phyloP scores from a whole-genome alignment of 1,140 invertebrate species.

The Neodiprion pinetum region DNA sequence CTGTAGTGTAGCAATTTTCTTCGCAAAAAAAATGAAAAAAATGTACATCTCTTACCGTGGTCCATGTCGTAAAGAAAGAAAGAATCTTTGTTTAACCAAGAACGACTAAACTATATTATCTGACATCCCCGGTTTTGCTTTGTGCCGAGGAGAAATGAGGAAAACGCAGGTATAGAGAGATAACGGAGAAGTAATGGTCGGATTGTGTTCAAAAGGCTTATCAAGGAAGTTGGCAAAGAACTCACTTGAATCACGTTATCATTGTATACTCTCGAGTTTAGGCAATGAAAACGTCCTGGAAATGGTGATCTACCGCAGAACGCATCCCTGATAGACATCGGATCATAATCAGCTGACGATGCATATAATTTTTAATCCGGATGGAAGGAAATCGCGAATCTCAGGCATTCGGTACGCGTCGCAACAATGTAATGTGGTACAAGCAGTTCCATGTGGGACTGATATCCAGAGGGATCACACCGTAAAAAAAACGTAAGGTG shows the following conservation, averaged over 20 bases:
- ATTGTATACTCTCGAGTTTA: not conserved
- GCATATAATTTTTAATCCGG: no score
- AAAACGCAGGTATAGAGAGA: constrained; percentile 2
- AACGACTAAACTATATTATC: not conserved
- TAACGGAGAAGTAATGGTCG: not conserved
- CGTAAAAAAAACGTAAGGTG: not conserved
- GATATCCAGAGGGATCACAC: no score
- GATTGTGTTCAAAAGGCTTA: constrained; percentile 11
- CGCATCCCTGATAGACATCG: not conserved
- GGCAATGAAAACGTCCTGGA: not conserved
- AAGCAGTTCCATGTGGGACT: no score
- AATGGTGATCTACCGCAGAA: not conserved
- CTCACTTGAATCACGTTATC: constrained; percentile 1
- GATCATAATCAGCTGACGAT: no score
- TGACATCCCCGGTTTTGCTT: constrained; percentile 5
- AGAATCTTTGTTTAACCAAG: not conserved
- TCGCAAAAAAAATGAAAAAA: not conserved
- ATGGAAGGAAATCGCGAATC: no score
- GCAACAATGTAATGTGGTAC: no score
- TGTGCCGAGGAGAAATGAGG: not conserved
- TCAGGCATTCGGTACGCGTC: no score
- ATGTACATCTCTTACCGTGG: not conserved
- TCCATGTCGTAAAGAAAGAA: not conserved
- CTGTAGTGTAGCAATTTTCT: not conserved
- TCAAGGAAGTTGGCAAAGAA: constrained; percentile 13